phyloP scores from a whole-genome alignment of 2,797 vertebrate genomes.

The Nasua narica region DNA sequence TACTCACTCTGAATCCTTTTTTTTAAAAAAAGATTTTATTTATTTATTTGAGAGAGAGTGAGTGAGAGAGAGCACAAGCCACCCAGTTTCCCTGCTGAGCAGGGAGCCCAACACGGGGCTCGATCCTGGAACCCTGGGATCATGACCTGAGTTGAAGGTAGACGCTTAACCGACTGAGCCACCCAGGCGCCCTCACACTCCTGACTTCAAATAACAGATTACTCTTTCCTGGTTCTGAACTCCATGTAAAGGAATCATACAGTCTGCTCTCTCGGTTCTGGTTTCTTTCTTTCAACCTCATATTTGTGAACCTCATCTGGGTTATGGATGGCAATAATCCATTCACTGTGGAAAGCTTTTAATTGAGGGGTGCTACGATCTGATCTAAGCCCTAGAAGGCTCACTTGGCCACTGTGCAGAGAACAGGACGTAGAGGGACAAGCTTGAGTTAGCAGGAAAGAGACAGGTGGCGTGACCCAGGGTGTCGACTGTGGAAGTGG shows the following conservation, averaged over 20 bases:
- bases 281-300: neutral
- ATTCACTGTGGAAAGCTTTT: neutral
- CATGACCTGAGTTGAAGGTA: neutral
- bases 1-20: neutral
- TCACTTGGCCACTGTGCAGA: neutral
- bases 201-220: neutral
- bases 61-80: neutral
- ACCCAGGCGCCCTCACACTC: neutral
- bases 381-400: neutral
- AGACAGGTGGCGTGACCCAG: neutral
- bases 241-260: neutral
- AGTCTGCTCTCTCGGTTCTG: neutral
- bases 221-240: neutral
- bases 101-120: neutral
- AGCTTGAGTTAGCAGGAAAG: neutral
- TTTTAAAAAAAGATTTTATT: neutral
- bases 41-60: no score
- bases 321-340: neutral
- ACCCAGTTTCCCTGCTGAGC: neutral
- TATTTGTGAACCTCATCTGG: neutral
- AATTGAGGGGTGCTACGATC: neutral
- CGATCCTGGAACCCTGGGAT: rapidly evolving
- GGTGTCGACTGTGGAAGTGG: neutral
- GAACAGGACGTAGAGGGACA: neutral
- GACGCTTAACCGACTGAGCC: neutral